Conservation (phyloP, 2,797 vertebrate genomes). For the Gymnoscopelus braueri region DNA sequence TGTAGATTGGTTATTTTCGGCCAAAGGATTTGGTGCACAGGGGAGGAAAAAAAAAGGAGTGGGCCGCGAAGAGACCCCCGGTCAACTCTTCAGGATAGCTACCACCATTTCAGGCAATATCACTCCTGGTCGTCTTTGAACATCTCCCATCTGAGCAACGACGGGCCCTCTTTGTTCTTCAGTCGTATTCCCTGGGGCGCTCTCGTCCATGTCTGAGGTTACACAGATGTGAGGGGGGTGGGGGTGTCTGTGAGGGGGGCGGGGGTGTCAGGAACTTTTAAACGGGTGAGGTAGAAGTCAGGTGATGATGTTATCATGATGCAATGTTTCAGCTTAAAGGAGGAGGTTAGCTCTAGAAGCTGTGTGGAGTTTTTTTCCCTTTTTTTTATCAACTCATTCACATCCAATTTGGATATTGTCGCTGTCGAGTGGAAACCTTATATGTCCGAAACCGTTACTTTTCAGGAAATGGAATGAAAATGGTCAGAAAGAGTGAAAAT, state of each 20-base stretch:
- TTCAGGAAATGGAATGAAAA: too few relatives aligned
- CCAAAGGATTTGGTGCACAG: too few relatives aligned
- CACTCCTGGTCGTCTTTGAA: conserved; percentile 62
- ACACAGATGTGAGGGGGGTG: conserved; percentile 64
- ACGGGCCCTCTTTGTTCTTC: conserved; percentile 45
- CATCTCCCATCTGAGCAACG: conserved; percentile 36
- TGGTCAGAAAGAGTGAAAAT: too few relatives aligned
- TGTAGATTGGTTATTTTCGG: too few relatives aligned
- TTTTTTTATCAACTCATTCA: conserved; percentile 38
- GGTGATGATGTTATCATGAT: conserved; percentile 79
- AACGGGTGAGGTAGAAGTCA: conserved; percentile 71
- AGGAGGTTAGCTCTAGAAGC: conserved; percentile 50
- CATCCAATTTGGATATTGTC: conserved; percentile 19
- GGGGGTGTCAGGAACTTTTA: conserved; percentile 59
- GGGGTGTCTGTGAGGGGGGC: conserved; percentile 61
- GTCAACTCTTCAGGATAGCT: conserved; percentile 21
- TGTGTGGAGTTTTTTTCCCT: background rate
- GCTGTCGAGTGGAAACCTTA: too few relatives aligned
- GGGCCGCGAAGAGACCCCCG: too few relatives aligned
- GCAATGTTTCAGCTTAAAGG: conserved; percentile 63
- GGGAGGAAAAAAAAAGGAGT: too few relatives aligned
- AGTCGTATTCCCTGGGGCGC: conserved; percentile 63
- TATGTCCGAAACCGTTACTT: too few relatives aligned
- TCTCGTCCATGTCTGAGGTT: conserved; percentile 52
- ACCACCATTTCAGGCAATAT: conserved; percentile 46